These are phyloP conservation scores for Scaptodrosophila lebanonensis DNA, from an alignment of 1,140 invertebrate species.

Conservation along the genomic window DNA sequence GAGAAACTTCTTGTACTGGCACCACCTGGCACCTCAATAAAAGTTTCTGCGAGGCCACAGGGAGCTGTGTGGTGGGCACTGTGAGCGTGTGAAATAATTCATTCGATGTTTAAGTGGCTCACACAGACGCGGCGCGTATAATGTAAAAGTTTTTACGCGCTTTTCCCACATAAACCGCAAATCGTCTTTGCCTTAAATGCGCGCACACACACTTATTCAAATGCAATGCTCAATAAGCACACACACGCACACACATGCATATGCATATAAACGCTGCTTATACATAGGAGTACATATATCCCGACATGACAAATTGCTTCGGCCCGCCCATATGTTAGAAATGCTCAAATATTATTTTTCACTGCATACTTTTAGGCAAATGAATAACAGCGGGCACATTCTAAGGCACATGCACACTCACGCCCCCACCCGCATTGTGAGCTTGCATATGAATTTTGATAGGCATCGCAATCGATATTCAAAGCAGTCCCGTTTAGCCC, in stretches of 20 bases:
- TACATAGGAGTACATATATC: too few species aligned
- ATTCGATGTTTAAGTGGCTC: constrained; percentile 69
- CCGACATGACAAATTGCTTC: not conserved
- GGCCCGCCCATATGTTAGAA: constrained; percentile 27
- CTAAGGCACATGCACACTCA: too few species aligned
- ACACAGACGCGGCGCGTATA: constrained; percentile 39
- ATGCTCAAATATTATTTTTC: constrained; percentile 39
- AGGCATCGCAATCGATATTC: constrained; percentile 57
- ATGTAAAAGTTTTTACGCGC: constrained; percentile 64
- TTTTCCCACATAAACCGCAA: not conserved
- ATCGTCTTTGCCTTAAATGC: constrained; percentile 6
- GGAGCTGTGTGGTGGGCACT: not conserved
- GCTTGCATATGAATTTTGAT: constrained; percentile 61
- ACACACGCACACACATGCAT: too few species aligned
- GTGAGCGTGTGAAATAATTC: constrained; percentile 65
- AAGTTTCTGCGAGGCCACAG: constrained; percentile 30
- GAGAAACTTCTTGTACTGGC: constrained; percentile 27
- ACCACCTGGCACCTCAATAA: constrained; percentile 34
- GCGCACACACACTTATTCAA: constrained; percentile 24
- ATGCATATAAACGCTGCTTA: too few species aligned
- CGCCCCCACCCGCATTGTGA: constrained; percentile 1
- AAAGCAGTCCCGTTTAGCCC: not conserved
- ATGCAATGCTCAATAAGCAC: constrained; percentile 22
- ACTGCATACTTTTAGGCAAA: constrained; percentile 45
- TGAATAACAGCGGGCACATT: constrained; percentile 31